Evolutionary conservation across 2,797 vertebrate genomes (phyloP).

Genomic region (Eulemur coronatus): DNA sequence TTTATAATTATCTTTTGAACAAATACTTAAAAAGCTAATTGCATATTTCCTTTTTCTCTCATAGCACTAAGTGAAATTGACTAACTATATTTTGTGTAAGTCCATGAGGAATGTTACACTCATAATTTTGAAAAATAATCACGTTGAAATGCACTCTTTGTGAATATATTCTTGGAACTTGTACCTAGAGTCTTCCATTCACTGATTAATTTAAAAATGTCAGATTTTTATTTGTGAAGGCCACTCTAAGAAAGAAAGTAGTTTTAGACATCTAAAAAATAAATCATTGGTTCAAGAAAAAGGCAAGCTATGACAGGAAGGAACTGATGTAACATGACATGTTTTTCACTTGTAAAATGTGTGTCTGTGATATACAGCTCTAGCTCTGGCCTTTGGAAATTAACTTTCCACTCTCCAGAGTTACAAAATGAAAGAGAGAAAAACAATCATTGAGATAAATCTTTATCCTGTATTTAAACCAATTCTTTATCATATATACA

Average conservation of each 20-base stretch:
- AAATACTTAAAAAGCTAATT: neutral
- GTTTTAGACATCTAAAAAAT: neutral
- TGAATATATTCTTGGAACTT: neutral
- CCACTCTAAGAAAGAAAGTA: neutral
- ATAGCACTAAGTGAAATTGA: neutral
- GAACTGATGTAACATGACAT: neutral
- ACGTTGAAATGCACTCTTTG: neutral
- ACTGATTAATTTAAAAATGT: neutral
- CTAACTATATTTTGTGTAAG: neutral
- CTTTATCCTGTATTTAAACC: neutral
- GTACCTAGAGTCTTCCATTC: neutral
- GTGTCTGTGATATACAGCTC: neutral
- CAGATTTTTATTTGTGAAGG: neutral
- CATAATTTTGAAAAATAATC: neutral
- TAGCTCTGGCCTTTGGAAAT: neutral
- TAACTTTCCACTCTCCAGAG: neutral
- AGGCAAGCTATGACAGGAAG: neutral
- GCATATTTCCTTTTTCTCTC: neutral
- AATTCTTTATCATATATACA: neutral
- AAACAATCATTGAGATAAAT: neutral
- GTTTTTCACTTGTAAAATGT: neutral
- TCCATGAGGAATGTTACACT: neutral
- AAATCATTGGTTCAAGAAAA: neutral
- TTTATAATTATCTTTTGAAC: neutral
- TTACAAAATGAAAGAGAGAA: neutral